These are phyloP conservation scores for Laticauda laticaudata DNA, from an alignment of 2,113 vertebrate species.

Conservation along the genomic window DNA sequence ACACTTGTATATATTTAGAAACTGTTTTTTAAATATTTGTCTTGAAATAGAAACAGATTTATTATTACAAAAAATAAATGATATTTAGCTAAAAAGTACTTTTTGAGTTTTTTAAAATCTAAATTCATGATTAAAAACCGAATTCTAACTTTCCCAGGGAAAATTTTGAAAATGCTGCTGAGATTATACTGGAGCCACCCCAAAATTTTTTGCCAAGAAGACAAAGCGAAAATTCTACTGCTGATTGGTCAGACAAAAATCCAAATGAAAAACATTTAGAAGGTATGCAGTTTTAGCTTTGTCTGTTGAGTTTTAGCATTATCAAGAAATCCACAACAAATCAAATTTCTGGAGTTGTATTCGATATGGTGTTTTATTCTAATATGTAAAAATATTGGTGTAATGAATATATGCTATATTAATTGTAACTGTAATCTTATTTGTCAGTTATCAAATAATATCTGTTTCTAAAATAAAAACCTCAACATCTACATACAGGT, in stretches of 20 bases:
- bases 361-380: neutral
- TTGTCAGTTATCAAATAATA: neutral
- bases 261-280: slow-evolving; percentile 42
- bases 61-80: neutral
- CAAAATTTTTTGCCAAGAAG: neutral
- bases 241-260: neutral
- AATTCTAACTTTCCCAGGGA: slow-evolving; percentile 66
- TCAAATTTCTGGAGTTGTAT: neutral
- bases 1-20: neutral
- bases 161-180: slow-evolving; percentile 67
- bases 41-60: neutral
- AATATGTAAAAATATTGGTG: neutral
- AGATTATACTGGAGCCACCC: slow-evolving; percentile 64
- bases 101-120: neutral
- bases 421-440: neutral
- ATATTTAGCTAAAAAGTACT: neutral
- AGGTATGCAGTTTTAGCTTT: slow-evolving; percentile 57
- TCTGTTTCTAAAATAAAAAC: neutral
- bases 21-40: neutral
- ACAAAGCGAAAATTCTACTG: slow-evolving; percentile 16
- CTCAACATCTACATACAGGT: neutral
- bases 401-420: neutral
- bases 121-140: neutral
- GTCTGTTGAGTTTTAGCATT: neutral
- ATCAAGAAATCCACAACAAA: neutral